phyloP scores from a whole-genome alignment of 35 echinoderm and acorn worm species.

The Lytechinus variegatus region DNA sequence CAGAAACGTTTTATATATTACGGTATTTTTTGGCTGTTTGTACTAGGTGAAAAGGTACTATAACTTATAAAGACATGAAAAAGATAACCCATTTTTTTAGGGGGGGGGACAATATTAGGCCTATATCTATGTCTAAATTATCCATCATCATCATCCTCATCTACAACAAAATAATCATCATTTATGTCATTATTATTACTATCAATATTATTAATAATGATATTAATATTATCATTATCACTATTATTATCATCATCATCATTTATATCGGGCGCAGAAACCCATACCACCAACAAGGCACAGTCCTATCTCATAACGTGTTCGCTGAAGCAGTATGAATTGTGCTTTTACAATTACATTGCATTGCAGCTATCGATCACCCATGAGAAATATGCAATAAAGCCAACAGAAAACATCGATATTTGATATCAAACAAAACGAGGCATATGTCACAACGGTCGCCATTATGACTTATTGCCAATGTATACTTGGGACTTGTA shows the following conservation, averaged over 20 bases:
- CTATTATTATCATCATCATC: too few relatives aligned
- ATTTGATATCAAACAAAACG: neutral
- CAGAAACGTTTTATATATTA: too few relatives aligned
- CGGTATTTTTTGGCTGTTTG: too few relatives aligned
- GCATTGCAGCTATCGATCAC: neutral
- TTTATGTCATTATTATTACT: too few relatives aligned
- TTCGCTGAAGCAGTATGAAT: neutral
- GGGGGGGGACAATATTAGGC: too few relatives aligned
- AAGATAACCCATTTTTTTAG: neutral
- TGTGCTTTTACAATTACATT: neutral
- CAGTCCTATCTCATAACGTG: neutral
- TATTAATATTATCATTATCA: too few relatives aligned
- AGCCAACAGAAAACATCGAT: neutral
- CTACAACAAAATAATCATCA: too few relatives aligned
- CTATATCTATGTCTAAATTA: too few relatives aligned
- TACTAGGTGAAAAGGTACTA: neutral
- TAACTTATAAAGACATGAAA: neutral
- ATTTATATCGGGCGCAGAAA: neutral
- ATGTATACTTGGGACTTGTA: neutral
- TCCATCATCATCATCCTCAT: neutral
- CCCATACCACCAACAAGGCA: neutral
- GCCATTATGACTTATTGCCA: neutral
- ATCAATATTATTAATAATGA: too few relatives aligned
- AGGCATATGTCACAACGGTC: neutral
- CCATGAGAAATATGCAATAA: neutral